These are phyloP conservation scores for Lasaia peninsularis DNA, from an alignment of 1,140 invertebrate genomes.

Conservation along the genomic window DNA sequence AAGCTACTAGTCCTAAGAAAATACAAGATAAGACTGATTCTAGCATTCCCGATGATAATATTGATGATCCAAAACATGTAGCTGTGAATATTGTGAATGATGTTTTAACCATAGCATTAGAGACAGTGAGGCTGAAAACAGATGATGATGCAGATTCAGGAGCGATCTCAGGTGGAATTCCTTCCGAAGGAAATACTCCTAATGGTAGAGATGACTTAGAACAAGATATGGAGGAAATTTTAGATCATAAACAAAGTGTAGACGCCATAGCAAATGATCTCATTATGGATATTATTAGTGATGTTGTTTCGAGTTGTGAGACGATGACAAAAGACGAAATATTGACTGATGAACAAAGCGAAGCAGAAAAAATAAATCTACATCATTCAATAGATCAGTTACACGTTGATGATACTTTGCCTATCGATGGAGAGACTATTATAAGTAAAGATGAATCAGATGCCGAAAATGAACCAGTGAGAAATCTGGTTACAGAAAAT, in stretches of 20 bases:
- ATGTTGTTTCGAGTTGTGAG: slow-evolving; percentile 43
- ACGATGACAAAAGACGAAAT: slow-evolving; percentile 32
- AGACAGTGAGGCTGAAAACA: slow-evolving; percentile 65
- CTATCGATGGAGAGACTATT: slow-evolving; percentile 66
- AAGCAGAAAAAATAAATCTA: slow-evolving; percentile 39
- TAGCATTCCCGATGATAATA: slow-evolving; percentile 74
- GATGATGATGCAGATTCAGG: slow-evolving; percentile 67
- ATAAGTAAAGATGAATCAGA: slow-evolving; percentile 39
- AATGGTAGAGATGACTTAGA: slow-evolving; percentile 69
- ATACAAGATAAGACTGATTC: slow-evolving; percentile 70
- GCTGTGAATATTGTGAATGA: slow-evolving; percentile 72
- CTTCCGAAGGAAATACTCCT: slow-evolving; percentile 68
- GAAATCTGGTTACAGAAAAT: slow-evolving; percentile 43
- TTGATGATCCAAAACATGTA: slow-evolving; percentile 75
- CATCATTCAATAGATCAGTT: slow-evolving; percentile 40
- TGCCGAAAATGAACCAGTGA: slow-evolving; percentile 26
- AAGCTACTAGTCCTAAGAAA: slow-evolving; percentile 74
- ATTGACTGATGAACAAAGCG: slow-evolving; percentile 9
- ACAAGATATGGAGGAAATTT: slow-evolving; percentile 60
- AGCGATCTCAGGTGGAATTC: slow-evolving; percentile 60
- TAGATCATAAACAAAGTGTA: slow-evolving; percentile 50
- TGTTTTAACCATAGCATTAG: slow-evolving; percentile 70
- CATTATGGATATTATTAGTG: slow-evolving; percentile 50
- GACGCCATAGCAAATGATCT: slow-evolving; percentile 53
- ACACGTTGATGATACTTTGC: slow-evolving; percentile 66